phyloP scores from a whole-genome alignment of 2,113 vertebrate species.

The Sclerurus mexicanus region DNA sequence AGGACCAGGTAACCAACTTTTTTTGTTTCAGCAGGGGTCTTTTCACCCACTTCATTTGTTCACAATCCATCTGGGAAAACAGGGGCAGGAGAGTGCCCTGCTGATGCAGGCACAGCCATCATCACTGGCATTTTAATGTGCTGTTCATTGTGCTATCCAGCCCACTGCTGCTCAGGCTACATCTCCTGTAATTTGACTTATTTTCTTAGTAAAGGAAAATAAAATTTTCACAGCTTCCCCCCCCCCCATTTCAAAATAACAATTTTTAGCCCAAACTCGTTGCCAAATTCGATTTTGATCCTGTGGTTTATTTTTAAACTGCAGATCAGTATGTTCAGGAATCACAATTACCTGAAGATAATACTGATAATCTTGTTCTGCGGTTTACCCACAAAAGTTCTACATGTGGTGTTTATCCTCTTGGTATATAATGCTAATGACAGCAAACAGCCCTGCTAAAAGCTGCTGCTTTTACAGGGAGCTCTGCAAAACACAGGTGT shows the following conservation, averaged over 20 bases:
- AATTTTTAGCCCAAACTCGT: neutral
- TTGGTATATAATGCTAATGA: neutral
- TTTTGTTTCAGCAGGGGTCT: neutral
- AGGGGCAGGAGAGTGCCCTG: neutral
- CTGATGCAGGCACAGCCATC: neutral
- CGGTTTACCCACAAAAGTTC: neutral
- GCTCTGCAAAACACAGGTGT: neutral
- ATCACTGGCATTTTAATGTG: rapidly evolving
- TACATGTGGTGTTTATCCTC: neutral
- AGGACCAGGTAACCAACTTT: neutral
- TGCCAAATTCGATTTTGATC: neutral
- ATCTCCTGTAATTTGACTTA: neutral
- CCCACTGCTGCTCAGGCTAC: neutral
- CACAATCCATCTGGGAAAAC: rapidly evolving
- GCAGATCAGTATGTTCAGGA: neutral
- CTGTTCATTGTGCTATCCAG: neutral
- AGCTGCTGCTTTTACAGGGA: neutral
- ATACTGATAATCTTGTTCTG: neutral
- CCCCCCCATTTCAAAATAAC: neutral
- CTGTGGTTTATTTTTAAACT: neutral
- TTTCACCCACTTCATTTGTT: neutral
- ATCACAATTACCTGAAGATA: neutral
- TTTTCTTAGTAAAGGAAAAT: neutral
- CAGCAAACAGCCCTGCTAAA: neutral
- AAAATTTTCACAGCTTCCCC: neutral